A percentile compares a stretch with the other conserved stretches of the same genome.
phyloP scores from a whole-genome alignment of 2,113 vertebrate species.

The Morone saxatilis region DNA sequence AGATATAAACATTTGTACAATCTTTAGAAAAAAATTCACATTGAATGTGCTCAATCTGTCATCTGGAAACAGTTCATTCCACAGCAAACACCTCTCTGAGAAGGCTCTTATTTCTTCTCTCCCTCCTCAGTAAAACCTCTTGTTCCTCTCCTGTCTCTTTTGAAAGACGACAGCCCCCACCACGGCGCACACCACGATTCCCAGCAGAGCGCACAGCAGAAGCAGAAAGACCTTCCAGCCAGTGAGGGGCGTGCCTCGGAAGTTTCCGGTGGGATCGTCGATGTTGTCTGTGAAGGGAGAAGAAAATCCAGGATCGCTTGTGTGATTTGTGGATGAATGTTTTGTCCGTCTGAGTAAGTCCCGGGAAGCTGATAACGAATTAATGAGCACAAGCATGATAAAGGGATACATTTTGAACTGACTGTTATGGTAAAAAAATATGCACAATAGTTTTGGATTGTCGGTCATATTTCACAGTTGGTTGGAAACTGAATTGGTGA shows the following conservation, averaged over 20 bases:
- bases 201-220: slow-evolving; percentile 93
- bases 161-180: slow-evolving; percentile 99
- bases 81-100: neutral
- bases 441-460: too few species aligned
- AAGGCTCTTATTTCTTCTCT: neutral
- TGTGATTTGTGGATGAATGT: neutral
- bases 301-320: neutral
- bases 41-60: slow-evolving; percentile 66
- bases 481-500: too few species aligned
- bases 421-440: too few species aligned
- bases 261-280: slow-evolving; percentile 96
- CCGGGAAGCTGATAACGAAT: neutral
- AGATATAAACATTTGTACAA: slow-evolving; percentile 79
- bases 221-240: slow-evolving; percentile 98
- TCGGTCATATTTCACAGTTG: too few species aligned
- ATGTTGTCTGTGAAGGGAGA: slow-evolving; percentile 88
- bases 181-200: slow-evolving; percentile 95
- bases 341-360: neutral
- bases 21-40: slow-evolving; percentile 81
- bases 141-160: slow-evolving; percentile 97
- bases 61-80: slow-evolving; percentile 59
- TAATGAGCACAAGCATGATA: neutral
- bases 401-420: too few species aligned
- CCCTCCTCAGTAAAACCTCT: slow-evolving; percentile 92
- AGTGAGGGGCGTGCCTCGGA: slow-evolving; percentile 93